phyloP scores from a whole-genome alignment of 2,888 invertebrate species.

The Xanthostigma xanthostigma region DNA sequence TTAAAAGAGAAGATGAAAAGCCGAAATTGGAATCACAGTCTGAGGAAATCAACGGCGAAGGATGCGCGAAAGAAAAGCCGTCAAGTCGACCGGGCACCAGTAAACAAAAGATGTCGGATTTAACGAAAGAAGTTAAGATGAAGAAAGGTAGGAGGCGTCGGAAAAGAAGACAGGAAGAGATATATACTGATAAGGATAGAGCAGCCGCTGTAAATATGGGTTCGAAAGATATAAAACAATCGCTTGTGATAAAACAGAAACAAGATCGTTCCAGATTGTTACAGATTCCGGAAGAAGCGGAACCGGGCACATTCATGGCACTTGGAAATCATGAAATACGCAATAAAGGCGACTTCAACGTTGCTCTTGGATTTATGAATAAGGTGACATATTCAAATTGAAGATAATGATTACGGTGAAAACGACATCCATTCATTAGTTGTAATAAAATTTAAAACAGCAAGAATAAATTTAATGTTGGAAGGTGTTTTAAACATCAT shows the following conservation, averaged over 20 bases:
- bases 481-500: too few relatives aligned
- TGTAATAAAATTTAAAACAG: too few relatives aligned
- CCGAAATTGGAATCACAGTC: slow-evolving; percentile 14
- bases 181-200: slow-evolving; percentile 81
- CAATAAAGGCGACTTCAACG: slow-evolving; percentile 47
- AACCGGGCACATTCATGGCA: slow-evolving; percentile 59
- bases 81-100: background rate
- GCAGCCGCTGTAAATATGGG: slow-evolving; percentile 82
- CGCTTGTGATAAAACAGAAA: slow-evolving; percentile 62
- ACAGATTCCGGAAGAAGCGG: slow-evolving; percentile 64
- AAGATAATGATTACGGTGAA: too few relatives aligned
- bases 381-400: slow-evolving; percentile 39
- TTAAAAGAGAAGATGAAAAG: slow-evolving; percentile 15
- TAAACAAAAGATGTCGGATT: slow-evolving; percentile 5
- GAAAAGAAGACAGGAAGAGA: slow-evolving; percentile 42
- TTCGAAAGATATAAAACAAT: slow-evolving; percentile 75
- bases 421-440: too few relatives aligned
- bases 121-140: slow-evolving; percentile 20
- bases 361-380: slow-evolving; percentile 60
- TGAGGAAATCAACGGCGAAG: background rate
- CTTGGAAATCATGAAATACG: slow-evolving; percentile 63
- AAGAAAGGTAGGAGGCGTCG: slow-evolving; percentile 27
- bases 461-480: too few relatives aligned
- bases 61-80: background rate
- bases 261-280: slow-evolving; percentile 58